phyloP scores from a whole-genome alignment of 2,797 vertebrate genomes.

The Alexandromys oeconomus region DNA sequence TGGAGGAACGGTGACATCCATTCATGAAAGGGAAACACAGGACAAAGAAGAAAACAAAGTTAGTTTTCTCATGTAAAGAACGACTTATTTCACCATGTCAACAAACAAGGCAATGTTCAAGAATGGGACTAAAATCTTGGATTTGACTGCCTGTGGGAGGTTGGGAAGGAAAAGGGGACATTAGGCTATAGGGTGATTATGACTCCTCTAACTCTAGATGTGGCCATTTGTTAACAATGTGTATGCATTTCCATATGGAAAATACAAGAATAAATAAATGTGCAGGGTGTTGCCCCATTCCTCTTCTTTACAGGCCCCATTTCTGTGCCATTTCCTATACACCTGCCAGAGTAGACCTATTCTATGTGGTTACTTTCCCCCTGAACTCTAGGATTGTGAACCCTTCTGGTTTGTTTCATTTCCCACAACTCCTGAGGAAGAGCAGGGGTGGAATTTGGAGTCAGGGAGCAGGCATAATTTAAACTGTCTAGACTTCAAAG shows the following conservation, averaged over 20 bases:
- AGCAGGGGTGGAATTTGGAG: conserved; percentile 76
- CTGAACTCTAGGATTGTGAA: conserved; percentile 25
- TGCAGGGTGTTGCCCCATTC: not conserved
- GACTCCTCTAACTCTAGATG: not conserved
- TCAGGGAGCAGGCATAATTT: conserved; percentile 80
- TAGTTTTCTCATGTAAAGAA: conserved; percentile 78
- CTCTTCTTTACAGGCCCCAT: not conserved
- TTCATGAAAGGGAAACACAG: conserved; percentile 71
- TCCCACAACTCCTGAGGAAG: conserved; percentile 78
- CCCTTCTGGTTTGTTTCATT: conserved; percentile 76
- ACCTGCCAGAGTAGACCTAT: conserved; percentile 70
- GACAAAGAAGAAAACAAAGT: conserved; percentile 78
- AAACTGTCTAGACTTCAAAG: conserved; percentile 85
- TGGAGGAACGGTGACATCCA: conserved; percentile 77
- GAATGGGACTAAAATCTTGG: not conserved
- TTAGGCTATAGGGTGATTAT: not conserved
- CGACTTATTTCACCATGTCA: conserved; percentile 46
- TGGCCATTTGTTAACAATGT: not conserved
- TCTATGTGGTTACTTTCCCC: conserved; percentile 55
- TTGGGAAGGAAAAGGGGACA: not conserved
- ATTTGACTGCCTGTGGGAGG: not conserved
- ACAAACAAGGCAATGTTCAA: conserved; percentile 32
- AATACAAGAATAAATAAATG: conserved; percentile 17
- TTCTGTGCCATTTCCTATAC: not conserved
- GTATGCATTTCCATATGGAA: not conserved